Evolutionary conservation across 1,140 invertebrate species (phyloP), one percentile per base, ranked within the genome.

Genomic region (Stenopsyche tienmushanensis): DNA sequence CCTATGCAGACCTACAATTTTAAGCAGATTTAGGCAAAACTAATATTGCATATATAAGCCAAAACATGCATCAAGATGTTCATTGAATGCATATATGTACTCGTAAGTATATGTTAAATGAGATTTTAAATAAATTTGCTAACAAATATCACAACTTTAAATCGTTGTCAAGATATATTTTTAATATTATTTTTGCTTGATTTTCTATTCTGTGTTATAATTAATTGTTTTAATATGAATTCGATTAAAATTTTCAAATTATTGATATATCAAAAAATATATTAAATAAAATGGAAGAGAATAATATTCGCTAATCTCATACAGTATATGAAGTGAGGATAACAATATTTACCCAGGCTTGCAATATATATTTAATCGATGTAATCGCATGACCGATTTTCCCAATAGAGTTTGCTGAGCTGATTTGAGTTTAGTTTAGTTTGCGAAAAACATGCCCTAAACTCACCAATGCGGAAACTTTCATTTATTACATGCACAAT

Each of bases 401-500:
- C 29, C 54, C 34, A 39, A 57, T 57, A 20, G 54, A 57, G 24
- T n/a, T 55, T 25, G 55, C n/a, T 20, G 55, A 53, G 52, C 62
- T 42, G 62, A 64, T 65, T 65, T 55, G 21, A 55, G 63, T 57
- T 57, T 57, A 55, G 53, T 57, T 65, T 55, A 65, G 52, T 65
- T 65, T 41, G 63, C 63, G 63, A 65, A 65, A 65, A 65, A 65
- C 53, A 65, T 57, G 63, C 59, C 45, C 55, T 47, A 57, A 15
- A 62, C 39, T 47, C 55, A 57, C 7, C 53, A 49, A 45, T 45
- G 39, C 62, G 62, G 25, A 62, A 62, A 59, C 47, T 50, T 57
- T 57, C 60, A 67, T 67, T 67, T 67, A 52, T 64, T 67, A 67
- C 66, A 62, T 58, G 47, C 60, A 50, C 60, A 50, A 53, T 47